Percentiles rank a stretch among this genome's conserved stretches.
These are phyloP conservation scores for Chromobotia macracanthus DNA, from an alignment of 2,797 vertebrate species.

Conservation along the genomic window DNA sequence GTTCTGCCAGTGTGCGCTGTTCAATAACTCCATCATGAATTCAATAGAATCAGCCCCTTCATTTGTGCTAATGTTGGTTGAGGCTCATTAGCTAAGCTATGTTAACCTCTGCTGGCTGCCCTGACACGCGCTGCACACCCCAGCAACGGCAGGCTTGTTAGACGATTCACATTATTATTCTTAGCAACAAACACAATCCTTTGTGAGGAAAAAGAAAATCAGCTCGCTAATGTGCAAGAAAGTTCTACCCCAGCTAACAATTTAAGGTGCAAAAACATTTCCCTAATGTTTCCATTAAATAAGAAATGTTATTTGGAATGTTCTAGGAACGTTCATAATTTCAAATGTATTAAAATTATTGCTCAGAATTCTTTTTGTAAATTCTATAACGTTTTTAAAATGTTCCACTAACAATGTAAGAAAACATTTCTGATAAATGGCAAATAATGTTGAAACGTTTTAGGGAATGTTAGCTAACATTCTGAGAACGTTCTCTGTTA, in stretches of 20 bases:
- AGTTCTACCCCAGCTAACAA: not conserved
- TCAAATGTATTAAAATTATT: no score
- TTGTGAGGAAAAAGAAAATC: not conserved
- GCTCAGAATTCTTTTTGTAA: no score
- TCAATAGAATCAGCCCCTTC: slow-evolving; percentile 47
- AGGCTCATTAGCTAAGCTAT: slow-evolving; percentile 56
- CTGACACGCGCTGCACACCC: slow-evolving; percentile 49
- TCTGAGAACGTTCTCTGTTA: not conserved
- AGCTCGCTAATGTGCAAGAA: not conserved
- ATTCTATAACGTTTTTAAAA: no score
- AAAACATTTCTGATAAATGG: no score
- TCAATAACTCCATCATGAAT: slow-evolving; percentile 45
- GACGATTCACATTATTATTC: slow-evolving; percentile 46
- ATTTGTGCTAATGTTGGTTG: slow-evolving; percentile 50
- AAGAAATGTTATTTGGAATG: no score
- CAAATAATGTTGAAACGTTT: no score
- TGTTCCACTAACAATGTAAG: no score
- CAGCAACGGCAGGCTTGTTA: slow-evolving; percentile 42
- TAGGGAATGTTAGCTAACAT: not conserved
- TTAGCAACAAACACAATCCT: slow-evolving; percentile 46
- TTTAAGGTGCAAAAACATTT: no score
- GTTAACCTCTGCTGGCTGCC: slow-evolving; percentile 55
- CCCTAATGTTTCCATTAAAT: no score
- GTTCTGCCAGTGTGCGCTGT: slow-evolving; percentile 30
- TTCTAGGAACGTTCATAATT: no score